Evolutionary conservation across 2,888 invertebrate genomes (phyloP).

Genomic region (Bhutanitis thaidina): DNA sequence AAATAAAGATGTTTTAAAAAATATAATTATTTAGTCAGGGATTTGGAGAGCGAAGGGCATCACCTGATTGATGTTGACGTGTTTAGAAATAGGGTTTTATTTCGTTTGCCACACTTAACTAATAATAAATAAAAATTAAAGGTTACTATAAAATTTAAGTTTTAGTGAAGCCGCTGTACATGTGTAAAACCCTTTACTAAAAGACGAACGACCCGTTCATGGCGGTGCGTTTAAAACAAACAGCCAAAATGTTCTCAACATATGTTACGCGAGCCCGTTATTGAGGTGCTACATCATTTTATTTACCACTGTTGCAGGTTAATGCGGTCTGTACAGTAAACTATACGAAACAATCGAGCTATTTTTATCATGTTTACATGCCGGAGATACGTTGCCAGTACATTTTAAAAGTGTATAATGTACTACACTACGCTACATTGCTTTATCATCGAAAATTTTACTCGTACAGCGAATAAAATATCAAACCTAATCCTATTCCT

Average conservation of each 20-base stretch:
- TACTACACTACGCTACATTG: not conserved
- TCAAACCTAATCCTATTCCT: constrained; percentile 1
- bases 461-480: not conserved
- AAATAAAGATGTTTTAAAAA: not conserved
- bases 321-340: constrained; percentile 59
- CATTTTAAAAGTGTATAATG: constrained; percentile 28
- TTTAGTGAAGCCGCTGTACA: not conserved
- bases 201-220: constrained; percentile 62
- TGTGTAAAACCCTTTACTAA: constrained; percentile 32
- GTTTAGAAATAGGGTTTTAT: too few relatives aligned
- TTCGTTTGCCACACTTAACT: too few relatives aligned
- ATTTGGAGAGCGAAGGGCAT: too few relatives aligned
- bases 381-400: constrained; percentile 34
- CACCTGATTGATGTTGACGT: too few relatives aligned
- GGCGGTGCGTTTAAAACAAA: constrained; percentile 62
- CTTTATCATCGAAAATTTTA: constrained; percentile 5
- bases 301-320: constrained; percentile 69
- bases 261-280: constrained; percentile 59
- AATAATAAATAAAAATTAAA: too few relatives aligned
- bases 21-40: too few relatives aligned
- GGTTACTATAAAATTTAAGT: too few relatives aligned
- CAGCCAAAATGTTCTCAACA: constrained; percentile 66
- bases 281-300: constrained; percentile 73
- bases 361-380: constrained; percentile 57
- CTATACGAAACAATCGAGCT: constrained; percentile 61